Evolutionary conservation across 2,113 vertebrate species (phyloP), one percentile per base, ranked within the genome.

Genomic region (Scatophagus argus): DNA sequence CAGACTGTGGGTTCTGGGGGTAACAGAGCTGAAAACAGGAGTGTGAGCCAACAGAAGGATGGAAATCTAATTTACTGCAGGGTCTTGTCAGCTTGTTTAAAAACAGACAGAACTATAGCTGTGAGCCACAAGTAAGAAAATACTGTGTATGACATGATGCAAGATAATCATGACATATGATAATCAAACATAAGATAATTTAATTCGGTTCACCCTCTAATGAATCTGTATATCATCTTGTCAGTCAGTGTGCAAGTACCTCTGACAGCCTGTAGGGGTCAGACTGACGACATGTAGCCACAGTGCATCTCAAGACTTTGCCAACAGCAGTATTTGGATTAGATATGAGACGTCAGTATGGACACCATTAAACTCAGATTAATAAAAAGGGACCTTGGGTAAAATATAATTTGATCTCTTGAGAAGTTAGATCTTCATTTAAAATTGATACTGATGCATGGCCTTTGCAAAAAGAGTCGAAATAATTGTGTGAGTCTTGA

Each of bases 211-310:
- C 12, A 36, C n/a, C 21, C 17, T 21, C 16, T 9, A 19, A 27
- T 47, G 43, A 60, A 21, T 36, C 2, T 32, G 21, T 23, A 17
- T 41, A 34, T 52, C 67, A 16, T 32, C 12, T 34, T 2, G 17
- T 46, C 23, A 46, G 44, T 78, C 59, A 27, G 52, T 10, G 29
- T 79, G 79, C 32, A 64, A 25, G 17, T 86, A 56, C 77, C 49
- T 17, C 11, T 59, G 64, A 51, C 29, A 60, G 85, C 78, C 91
- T 90, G 80, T 85, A 93, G 93, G 89, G 89, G 93, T 87, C 92
- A 88, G 85, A 62, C 82, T 92, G 38, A 67, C 43, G 44, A 44
- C 12, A 55, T 58, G 68, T 14, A 58, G 31, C 17, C 31, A 46
- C 59, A 49, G 21, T 65, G 49, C 52, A 63, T 60, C 29, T 5